Base-by-base conservation (phyloP, 2,888 invertebrate genomes). In the Melipona beecheii region DNA sequence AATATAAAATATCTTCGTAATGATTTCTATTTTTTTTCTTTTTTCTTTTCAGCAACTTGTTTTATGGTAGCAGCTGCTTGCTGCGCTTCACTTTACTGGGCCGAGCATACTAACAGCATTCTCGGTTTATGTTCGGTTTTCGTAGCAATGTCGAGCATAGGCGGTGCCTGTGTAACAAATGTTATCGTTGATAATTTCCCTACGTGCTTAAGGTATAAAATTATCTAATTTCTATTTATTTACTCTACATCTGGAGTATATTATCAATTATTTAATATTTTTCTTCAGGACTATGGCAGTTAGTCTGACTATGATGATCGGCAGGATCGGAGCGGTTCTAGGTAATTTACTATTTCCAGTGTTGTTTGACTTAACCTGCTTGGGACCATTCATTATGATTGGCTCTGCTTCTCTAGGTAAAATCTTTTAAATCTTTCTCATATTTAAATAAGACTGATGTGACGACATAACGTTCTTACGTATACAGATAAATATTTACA, bases 271-370 rank as follows among this genome's bases (percentile, higher is more conserved):
- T 36, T 50, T 36, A 1, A 52, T 80, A 17, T 11, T 54, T 72
- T 43, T 0, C 94, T 95, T 2, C 92, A 97, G 97, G 92, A 97
- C 97, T 2, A 96, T 97, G 96, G 96, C 97, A 0, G 95, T 97
- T 88, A 96, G 97, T 0, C 95, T 96, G 6, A 96, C 96, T 56
- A 95, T 97, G 95, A 97, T 97, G 97, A 95, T 95, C 71, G 97
- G 97, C 2, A 95, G 97, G 60, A 90, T 96, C 21, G 97, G 97
- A 11, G 97, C 97, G 11, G 95, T 97, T 62, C 93, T 96, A 4
- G 97, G 97, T 6, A 97, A 97, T 86, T 94, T 97, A 68, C 92
- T 96, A 4, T 97, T 97, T 91, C 97, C 97, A 0, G 95, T 96
- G 43, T 95, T 97, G 70, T 95, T 97, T 65, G 94, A 95, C 87